Evolutionary conservation across 1,140 invertebrate species (phyloP).

Genomic region (Copidosoma floridanum): DNA sequence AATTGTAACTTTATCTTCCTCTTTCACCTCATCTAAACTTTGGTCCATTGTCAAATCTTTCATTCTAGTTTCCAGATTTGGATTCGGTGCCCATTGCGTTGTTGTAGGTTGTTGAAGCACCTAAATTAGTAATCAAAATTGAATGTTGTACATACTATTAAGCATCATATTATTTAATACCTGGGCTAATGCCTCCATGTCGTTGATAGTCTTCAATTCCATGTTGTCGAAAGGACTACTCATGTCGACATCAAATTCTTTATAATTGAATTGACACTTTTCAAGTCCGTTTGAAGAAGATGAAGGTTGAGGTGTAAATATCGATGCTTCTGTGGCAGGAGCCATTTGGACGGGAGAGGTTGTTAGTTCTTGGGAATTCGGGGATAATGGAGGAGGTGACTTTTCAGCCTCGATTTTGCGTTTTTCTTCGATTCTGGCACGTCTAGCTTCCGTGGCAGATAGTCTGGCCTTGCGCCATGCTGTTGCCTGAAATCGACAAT

Average conservation of each 20-base stretch:
- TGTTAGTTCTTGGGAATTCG: slow-evolving; percentile 27
- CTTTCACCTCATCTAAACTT: slow-evolving; percentile 25
- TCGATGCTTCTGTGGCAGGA: slow-evolving; percentile 44
- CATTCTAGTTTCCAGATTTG: slow-evolving; percentile 45
- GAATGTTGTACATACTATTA: not conserved
- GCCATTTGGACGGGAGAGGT: slow-evolving; percentile 57
- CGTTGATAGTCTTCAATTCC: slow-evolving; percentile 86
- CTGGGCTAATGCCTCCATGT: slow-evolving; percentile 81
- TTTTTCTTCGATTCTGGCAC: slow-evolving; percentile 60
- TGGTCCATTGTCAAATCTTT: slow-evolving; percentile 41
- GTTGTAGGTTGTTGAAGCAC: slow-evolving; percentile 53
- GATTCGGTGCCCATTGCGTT: slow-evolving; percentile 43
- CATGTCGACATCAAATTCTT: slow-evolving; percentile 85
- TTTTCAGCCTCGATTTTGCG: slow-evolving; percentile 57
- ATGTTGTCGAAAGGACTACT: slow-evolving; percentile 89
- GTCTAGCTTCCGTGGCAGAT: slow-evolving; percentile 60
- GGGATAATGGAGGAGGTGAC: slow-evolving; percentile 45
- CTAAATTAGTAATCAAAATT: slow-evolving; percentile 26
- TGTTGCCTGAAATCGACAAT: slow-evolving; percentile 54
- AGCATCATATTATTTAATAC: slow-evolving; percentile 52
- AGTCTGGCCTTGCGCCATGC: slow-evolving; percentile 67
- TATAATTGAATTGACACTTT: too few relatives aligned
- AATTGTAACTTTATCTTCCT: slow-evolving; percentile 27
- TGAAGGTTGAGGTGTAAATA: slow-evolving; percentile 48
- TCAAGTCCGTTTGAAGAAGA: slow-evolving; percentile 52